These are phyloP conservation scores for Oasisia sp. DNA, from an alignment of 2,888 invertebrate genomes.

Conservation along the genomic window DNA sequence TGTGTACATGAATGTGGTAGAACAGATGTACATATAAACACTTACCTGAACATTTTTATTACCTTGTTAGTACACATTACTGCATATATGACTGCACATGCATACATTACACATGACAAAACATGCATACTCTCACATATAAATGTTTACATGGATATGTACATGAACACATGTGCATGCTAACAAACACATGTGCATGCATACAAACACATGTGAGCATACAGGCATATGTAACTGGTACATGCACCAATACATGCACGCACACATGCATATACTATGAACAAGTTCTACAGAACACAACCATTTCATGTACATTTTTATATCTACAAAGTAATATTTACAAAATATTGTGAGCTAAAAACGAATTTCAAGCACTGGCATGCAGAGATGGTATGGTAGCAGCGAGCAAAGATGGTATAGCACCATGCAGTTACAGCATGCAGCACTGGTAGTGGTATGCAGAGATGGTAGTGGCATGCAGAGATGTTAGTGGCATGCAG, in stretches of 20 bases:
- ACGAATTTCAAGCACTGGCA: background rate
- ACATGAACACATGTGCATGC: background rate
- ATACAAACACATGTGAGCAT: background rate
- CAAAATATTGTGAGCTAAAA: background rate
- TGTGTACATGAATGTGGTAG: background rate
- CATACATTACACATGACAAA: background rate
- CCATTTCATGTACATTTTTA: background rate
- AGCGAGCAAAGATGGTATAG: background rate
- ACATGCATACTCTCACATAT: background rate
- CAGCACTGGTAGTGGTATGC: no score
- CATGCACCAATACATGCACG: background rate
- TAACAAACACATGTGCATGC: background rate
- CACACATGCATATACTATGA: background rate
- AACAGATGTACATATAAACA: background rate
- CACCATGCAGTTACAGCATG: background rate
- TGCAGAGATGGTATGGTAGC: background rate
- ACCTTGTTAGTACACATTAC: background rate
- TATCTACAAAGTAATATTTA: background rate
- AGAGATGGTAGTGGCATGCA: background rate
- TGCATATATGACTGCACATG: background rate
- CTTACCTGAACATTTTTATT: background rate
- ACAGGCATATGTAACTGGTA: background rate
- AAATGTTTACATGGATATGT: background rate
- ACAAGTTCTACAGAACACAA: background rate
- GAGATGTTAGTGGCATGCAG: background rate